Conservation (phyloP, 1,140 invertebrate genomes). For the Orius insidiosus region DNA sequence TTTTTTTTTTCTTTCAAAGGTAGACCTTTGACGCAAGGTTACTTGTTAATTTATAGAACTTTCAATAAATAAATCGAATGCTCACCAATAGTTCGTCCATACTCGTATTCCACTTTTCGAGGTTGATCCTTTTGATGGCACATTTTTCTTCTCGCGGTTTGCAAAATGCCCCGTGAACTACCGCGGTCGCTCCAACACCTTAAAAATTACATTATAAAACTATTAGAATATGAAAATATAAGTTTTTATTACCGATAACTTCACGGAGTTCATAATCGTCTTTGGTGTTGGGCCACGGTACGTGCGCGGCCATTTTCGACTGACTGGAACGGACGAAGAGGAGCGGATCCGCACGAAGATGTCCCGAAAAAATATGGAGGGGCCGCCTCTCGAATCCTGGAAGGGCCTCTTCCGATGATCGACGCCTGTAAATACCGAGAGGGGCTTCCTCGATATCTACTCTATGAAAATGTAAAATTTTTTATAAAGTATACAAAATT, state of each 20-base stretch:
- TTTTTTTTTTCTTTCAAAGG: no score
- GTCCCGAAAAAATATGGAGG: no score
- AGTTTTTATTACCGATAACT: constrained; percentile 64
- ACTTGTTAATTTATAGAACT: no score
- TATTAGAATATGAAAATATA: neutral
- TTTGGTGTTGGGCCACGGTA: constrained; percentile 76
- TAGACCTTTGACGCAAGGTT: no score
- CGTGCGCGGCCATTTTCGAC: constrained; percentile 13
- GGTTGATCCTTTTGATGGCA: constrained; percentile 96
- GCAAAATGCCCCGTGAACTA: constrained; percentile 87
- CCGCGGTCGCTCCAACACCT: constrained; percentile 91
- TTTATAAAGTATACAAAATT: no score
- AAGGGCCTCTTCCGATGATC: no score
- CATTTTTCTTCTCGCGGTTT: constrained; percentile 86
- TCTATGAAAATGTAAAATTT: no score
- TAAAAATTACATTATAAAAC: constrained; percentile 14
- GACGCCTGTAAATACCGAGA: no score
- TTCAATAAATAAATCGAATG: no score
- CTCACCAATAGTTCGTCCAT: constrained; percentile 83
- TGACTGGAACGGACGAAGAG: neutral
- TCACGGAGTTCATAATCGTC: constrained; percentile 88
- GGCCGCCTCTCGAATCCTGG: no score
- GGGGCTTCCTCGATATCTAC: no score
- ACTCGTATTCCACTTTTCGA: constrained; percentile 99
- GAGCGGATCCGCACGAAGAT: no score